Conservation (phyloP, 2,888 invertebrate species). For the Mechanitis mazaeus region DNA sequence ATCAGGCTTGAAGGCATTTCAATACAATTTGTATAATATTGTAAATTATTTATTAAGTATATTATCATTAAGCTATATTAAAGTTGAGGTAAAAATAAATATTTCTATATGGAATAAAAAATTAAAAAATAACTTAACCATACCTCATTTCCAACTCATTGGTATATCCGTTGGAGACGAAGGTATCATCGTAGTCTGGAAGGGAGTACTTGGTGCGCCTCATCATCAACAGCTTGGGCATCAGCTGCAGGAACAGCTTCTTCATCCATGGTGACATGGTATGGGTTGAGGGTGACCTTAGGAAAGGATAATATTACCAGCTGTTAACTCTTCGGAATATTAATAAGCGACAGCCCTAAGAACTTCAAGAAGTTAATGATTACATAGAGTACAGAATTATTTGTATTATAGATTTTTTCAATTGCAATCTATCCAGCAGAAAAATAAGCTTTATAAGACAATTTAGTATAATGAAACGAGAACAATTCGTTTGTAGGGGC, state of each 20-base stretch:
- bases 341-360: too few species aligned
- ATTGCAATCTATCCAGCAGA: too few species aligned
- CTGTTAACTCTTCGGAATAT: too few species aligned
- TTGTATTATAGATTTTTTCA: too few species aligned
- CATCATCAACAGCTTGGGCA: slow-evolving; percentile 95
- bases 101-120: too few species aligned
- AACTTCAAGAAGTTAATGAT: too few species aligned
- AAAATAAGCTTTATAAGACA: too few species aligned
- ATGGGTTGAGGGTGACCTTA: slow-evolving; percentile 93
- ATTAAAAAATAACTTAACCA: slow-evolving; percentile 21
- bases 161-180: slow-evolving; percentile 86
- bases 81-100: neutral
- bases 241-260: slow-evolving; percentile 91
- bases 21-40: neutral
- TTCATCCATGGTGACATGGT: slow-evolving; percentile 95
- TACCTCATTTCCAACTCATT: slow-evolving; percentile 91
- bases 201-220: slow-evolving; percentile 90
- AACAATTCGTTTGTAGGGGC: too few species aligned
- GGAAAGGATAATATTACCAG: neutral
- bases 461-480: too few species aligned
- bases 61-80: neutral
- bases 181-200: slow-evolving; percentile 88
- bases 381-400: too few species aligned
- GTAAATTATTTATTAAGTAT: too few species aligned
- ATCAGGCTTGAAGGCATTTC: neutral